Evolutionary conservation across 2,888 invertebrate species (phyloP).

Genomic region (Aphodius sticticus): DNA sequence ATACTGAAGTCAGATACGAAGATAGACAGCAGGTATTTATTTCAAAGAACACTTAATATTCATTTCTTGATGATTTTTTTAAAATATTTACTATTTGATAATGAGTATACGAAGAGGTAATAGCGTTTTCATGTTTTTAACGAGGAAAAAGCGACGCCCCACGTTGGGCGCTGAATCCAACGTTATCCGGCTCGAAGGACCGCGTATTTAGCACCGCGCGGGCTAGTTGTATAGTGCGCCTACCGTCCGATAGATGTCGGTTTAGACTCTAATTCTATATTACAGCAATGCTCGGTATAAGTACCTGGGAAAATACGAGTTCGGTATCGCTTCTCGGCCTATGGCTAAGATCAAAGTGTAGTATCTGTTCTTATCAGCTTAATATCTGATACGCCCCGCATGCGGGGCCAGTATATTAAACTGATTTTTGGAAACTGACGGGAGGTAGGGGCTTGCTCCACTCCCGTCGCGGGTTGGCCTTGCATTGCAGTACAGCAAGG

Average conservation of each 20-base stretch:
- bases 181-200: not conserved
- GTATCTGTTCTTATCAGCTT: slow-evolving; percentile 76
- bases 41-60: not conserved
- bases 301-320: no score
- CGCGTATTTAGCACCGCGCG: not conserved
- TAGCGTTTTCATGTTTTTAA: no score
- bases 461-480: slow-evolving; percentile 72
- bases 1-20: slow-evolving; percentile 66
- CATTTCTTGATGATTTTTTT: no score
- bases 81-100: no score
- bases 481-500: slow-evolving; percentile 74
- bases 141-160: no score
- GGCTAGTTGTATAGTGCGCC: not conserved
- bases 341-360: slow-evolving; percentile 71
- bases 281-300: not conserved
- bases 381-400: slow-evolving; percentile 70
- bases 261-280: not conserved
- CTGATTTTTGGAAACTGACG: slow-evolving; percentile 57
- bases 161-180: no score
- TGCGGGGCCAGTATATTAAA: slow-evolving; percentile 59
- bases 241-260: not conserved
- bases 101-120: no score
- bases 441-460: slow-evolving; percentile 71
- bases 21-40: slow-evolving; percentile 61
- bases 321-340: slow-evolving; percentile 60